Evolutionary conservation across 2,797 vertebrate genomes (phyloP), one percentile per base, ranked within the genome.

Genomic region (Kryptopterus vitreolus): DNA sequence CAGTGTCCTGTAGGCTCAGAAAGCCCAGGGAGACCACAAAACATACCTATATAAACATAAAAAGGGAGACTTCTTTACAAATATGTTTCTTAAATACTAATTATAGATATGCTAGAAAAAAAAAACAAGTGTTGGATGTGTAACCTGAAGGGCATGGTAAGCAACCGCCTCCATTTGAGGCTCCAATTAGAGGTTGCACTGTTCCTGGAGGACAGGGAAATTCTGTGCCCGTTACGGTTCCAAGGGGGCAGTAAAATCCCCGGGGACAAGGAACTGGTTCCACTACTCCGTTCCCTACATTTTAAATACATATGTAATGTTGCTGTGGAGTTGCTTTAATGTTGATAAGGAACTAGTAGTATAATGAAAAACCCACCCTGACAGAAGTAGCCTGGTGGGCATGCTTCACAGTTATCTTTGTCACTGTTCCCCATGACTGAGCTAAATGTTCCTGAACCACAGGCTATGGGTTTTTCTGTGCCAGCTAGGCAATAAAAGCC

Each of bases 401-500:
- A 98, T 38, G 81, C 86, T 58, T 90, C 93, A 85, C 97, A 99
- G 82, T 95, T 94, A 57, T 89, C 81, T 63, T 85, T 83, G 35
- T 92, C 87, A 77, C 86, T 83, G 84, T 89, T 94, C 1, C 95
- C 94, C 66, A 85, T 81, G 63, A 48, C 58, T 24, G 92, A 84
- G 86, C 88, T 95, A 88, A 94, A 95, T 48, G 90, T 95, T 29
- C 95, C 96, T 77, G 90, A 83, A 48, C 90, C 91, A 88, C 96
- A 97, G 1, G 93, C 90, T 5, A 92, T 0, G 0, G 94, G 95
- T 24, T 66, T 81, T 10, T 83, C 84, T 31, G 94, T 91, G 78
- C 94, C 93, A 71, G 86, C 80, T 12, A 94, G 93, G 81, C 96
- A 97, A 85, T 93, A 96, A 84, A 86, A 96, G 38, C 96, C 95